Base-by-base conservation (phyloP, 2,113 vertebrate species). In the Poeciliopsis retropinna region DNA sequence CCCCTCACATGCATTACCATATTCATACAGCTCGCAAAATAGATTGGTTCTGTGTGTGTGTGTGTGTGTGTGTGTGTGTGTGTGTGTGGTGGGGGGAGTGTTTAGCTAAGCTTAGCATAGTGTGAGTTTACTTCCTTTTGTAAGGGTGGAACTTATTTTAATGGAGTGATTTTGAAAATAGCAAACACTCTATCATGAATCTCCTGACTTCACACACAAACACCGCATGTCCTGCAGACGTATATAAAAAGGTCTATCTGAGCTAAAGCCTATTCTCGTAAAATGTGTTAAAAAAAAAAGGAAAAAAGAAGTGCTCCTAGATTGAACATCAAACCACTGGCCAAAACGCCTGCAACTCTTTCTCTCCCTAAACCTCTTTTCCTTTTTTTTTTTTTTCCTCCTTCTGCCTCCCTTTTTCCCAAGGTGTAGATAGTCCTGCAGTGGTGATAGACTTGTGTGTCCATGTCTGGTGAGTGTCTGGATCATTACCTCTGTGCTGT, bases 1-100 rank as follows among this genome's bases (percentile, higher is more conserved):
- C 86, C 88, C 88, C 77, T 72, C 67, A 82, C 74, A 29, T 25
- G 57, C 85, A 91, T 91, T 88, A 88, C 77, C 91, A 89, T 93
- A 90, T 91, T 92, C 80, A 85, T 87, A 83, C 54, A 71, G 70
- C 77, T 72, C 44, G 57, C 80, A 76, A 76, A 92, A 89, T 85
- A 86, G 83, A 89, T 89, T 83, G 82, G 73, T 76, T 83, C 79
- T 71, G 66, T 73, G 72, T 70, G 51, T 32, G 15, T 72, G 65
- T 69, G 25, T 68, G 76, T 1, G 71, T 30, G 62, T 29, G 32
- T 32, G 32, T 0, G 32, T 71, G 66, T 68, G 72, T 70, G 51
- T 30, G 13, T 70, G 68, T 64, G n/a, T 68, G 74, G 3, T 68
- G 30, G 60, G 60, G 72, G 60, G 60, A 65, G 39, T 70, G 72